Base-by-base conservation (phyloP, 2,113 vertebrate genomes). In the Chaetura pelagica region DNA sequence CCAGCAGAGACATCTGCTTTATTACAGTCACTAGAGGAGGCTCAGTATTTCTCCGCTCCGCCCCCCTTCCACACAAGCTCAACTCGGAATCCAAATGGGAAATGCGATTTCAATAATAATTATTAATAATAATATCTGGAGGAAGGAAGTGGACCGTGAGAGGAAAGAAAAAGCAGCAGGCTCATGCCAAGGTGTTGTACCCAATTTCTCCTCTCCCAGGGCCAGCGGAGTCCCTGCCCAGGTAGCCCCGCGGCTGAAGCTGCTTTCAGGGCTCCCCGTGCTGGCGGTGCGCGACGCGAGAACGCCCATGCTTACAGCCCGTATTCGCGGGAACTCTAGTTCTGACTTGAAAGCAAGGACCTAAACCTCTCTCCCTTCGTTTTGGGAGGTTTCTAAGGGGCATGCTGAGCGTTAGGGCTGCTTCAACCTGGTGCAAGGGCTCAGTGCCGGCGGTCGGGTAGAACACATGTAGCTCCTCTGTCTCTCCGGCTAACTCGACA, bases 401-500 rank as follows among this genome's bases (percentile, higher is more conserved):
- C 55, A 8, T 2, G 30, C 78, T 14, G 75, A 57, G 59, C 64
- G 20, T 5, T 9, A 7, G 26, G 55, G n/a, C 77, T 63, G 74
- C 75, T 78, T 30, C 87, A 79, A 82, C 78, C 88, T 9, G 49
- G 13, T 29, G 83, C 68, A 15, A 84, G 90, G 84, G 81, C 93
- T 91, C 87, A 1, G 88, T 34, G 46, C 89, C 82, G 93, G 83
- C 82, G 84, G 81, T 87, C 73, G 80, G 76, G 40, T 17, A 57
- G 91, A 77, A 96, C 98, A 97, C 98, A 97, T 97, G 98, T 97
- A 97, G 97, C 97, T 98, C 94, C 95, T 91, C 94, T 89, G 77
- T 58, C 97, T 97, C 98, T 92, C 97, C 93, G 98, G 98, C 97
- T 97, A 98, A 98, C 97, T 98, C 98, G 99, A 99, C 99, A 99